These are phyloP conservation scores for Sericinus montela DNA, from an alignment of 2,888 invertebrate genomes.

Conservation along the genomic window DNA sequence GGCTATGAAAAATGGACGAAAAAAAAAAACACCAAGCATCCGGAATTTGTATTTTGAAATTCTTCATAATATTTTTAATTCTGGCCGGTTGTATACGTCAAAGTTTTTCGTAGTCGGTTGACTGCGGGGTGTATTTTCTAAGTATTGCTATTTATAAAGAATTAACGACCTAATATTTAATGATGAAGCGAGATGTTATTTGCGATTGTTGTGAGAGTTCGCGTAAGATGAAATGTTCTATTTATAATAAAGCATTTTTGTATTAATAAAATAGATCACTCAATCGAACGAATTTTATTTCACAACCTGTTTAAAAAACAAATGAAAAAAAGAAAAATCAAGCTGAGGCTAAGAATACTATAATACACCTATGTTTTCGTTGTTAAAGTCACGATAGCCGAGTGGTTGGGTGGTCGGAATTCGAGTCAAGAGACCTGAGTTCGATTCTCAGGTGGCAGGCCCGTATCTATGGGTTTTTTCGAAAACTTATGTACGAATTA, in stretches of 20 bases:
- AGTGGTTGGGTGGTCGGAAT: no score
- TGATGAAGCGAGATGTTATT: conserved; percentile 30
- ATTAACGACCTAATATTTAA: conserved; percentile 46
- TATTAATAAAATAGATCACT: conserved; percentile 60
- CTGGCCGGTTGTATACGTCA: conserved; percentile 10
- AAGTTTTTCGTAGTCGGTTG: conserved; percentile 40
- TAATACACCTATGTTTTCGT: no score
- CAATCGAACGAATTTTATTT: conserved; percentile 7
- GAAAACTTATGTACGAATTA: no score
- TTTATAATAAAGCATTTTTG: conserved; percentile 71
- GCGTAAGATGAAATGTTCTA: conserved; percentile 58
- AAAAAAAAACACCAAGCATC: no score
- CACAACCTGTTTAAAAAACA: no score
- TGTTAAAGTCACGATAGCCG: no score
- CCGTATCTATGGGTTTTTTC: no score
- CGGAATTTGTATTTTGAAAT: no score
- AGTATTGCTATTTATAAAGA: conserved; percentile 43
- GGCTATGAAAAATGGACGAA: conserved; percentile 6
- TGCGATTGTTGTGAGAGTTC: conserved; percentile 55
- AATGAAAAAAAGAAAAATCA: no score
- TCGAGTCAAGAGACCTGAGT: no score
- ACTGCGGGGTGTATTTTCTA: conserved; percentile 34
- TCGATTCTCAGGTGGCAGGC: no score
- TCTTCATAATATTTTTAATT: not conserved
- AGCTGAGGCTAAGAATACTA: no score